phyloP scores from a whole-genome alignment of 2,113 vertebrate genomes.

The Rhea americana region DNA sequence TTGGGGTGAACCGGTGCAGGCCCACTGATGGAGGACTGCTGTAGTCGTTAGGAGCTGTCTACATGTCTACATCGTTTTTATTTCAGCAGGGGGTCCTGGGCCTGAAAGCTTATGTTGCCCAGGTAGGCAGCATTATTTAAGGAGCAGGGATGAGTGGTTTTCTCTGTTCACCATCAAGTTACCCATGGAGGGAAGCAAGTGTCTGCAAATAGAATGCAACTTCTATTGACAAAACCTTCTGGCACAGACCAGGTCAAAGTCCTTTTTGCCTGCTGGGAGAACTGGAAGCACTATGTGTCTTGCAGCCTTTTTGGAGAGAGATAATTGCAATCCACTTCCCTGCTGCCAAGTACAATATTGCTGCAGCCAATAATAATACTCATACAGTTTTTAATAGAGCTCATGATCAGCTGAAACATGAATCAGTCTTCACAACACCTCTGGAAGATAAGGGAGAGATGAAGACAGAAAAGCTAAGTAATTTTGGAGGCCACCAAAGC shows the following conservation, averaged over 20 bases:
- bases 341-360: constrained; percentile 13
- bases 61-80: fast-evolving
- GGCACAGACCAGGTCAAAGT: background rate
- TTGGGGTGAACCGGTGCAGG: fast-evolving
- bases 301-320: background rate
- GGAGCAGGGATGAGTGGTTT: background rate
- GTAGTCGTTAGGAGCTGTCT: fast-evolving
- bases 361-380: background rate
- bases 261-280: background rate
- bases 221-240: background rate
- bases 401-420: background rate
- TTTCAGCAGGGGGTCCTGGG: background rate
- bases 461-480: background rate
- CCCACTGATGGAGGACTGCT: background rate
- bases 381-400: background rate
- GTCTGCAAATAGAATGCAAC: background rate
- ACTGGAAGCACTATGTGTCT: background rate
- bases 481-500: background rate
- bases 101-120: background rate
- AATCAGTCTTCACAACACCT: background rate
- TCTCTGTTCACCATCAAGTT: background rate
- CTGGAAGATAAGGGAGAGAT: background rate
- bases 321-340: background rate
- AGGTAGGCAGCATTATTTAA: background rate
- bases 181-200: background rate